Conservation (phyloP, 2,797 vertebrate species). For the Threskiornis aethiopicus region DNA sequence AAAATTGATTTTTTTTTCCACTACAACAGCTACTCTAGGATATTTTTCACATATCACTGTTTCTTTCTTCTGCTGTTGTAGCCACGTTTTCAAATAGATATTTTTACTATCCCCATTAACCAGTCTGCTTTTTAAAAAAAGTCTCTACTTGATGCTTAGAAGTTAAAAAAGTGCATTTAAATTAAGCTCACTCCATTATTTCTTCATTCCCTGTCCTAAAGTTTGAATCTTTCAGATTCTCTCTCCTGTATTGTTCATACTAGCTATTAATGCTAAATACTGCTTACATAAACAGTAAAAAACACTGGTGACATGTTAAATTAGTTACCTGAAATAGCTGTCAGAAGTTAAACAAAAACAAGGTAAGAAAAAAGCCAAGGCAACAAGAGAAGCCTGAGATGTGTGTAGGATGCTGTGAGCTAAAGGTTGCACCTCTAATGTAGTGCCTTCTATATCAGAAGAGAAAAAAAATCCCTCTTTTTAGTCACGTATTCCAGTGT, state of each 20-base stretch:
- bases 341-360: not conserved
- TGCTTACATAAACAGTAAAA: not conserved
- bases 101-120: not conserved
- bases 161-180: not conserved
- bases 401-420: not conserved
- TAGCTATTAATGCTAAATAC: not conserved
- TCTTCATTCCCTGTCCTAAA: not conserved
- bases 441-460: not conserved
- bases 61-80: not conserved
- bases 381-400: not conserved
- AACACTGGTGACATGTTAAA: not conserved
- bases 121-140: not conserved
- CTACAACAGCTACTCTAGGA: not conserved
- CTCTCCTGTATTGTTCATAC: not conserved
- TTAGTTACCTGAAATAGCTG: not conserved
- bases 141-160: not conserved
- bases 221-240: not conserved
- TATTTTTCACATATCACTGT: not conserved
- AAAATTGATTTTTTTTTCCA: not conserved
- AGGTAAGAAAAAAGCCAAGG: not conserved
- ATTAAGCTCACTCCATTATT: not conserved
- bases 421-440: not conserved
- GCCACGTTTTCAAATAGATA: not conserved
- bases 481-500: not conserved
- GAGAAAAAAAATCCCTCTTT: not conserved